Base-by-base conservation (phyloP, 2,797 vertebrate genomes). In the Sebastiscus albofasciatus region DNA sequence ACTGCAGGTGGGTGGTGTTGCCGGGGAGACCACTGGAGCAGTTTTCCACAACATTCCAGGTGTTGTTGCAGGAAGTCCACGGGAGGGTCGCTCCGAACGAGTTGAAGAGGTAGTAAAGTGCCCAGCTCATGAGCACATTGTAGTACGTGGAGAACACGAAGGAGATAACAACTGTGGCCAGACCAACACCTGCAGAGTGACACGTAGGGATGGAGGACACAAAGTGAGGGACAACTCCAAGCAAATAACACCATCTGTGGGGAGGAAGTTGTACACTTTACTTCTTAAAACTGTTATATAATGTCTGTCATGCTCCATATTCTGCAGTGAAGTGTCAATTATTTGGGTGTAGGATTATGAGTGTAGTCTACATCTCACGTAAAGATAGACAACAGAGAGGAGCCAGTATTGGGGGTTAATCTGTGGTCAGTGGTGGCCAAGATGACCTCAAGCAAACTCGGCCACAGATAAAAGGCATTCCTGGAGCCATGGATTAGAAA, bases 61-160 rank as follows among this genome's bases (percentile, higher is more conserved):
- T 95, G 85, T 94, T 95, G 90, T 96, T 96, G 85, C 96, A 96
- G 65, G 93, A 94, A 6, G 62, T 90, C 96, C 96, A 96, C 4
- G 95, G 96, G 3, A 95, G 91, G 0, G 87, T 72, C 2, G 83
- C 64, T 60, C 77, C 88, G 2, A 96, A 96, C 2, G 95, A 95
- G 89, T 94, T 91, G 85, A 96, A 91, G 18, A 96, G 79, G 89
- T 96, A 96, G 83, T 84, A 96, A 33, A 96, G 89, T 11, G 94
- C 86, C 96, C 96, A 96, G 84, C 89, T 87, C 77, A 96, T 93
- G 76, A 96, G 89, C 70, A 96, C 94, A 62, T 95, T 96, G 92
- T 95, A 94, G 92, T 96, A 96, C 1, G 95, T 96, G 82, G 89
- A 93, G 61, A 94, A 93, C 65, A 96, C 79, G 22, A 90, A 95